Evolutionary conservation across 2,888 invertebrate species (phyloP), one percentile per base, ranked within the genome.

Genomic region (Malthinus seriepunctatus): DNA sequence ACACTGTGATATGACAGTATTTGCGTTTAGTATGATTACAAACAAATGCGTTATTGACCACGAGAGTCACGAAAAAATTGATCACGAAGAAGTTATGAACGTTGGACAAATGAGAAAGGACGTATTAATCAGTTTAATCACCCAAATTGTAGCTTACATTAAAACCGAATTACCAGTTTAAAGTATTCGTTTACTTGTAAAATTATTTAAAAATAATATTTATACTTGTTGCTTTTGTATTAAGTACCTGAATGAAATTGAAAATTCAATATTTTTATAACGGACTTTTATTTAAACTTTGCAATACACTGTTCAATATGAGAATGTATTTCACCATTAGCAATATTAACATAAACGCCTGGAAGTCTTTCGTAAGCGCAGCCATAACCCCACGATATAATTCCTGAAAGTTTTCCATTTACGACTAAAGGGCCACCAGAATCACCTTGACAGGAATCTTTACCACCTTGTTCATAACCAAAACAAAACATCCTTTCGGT

Each of bases 11-110:
- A 84, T 95, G 81, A 88, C 86, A 32, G 95, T 95, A 1, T 90
- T 98, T 72, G 95, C 92, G 0, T 88, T 99, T 75, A 95, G 96
- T 65, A 83, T 99, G 56, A 92, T 99, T 70, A 97, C 98, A 15
- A 99, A 99, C 80, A 86, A 87, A 69, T 93, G 95, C 73, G 83
- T 92, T 34, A 86, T 85, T 45, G 88, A 92, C 64, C 95, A 95
- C 76, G 90, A 93, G 60, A 81, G 82, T 38, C 80, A 85, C 33
- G 83, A 85, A 8, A 87, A 88, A 67, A 90, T 95, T 3, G 93
- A 90, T 74, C 96, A 97, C 78, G 91, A 91, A 56, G 95, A 97
- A 73, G 97, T 97, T 0, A 85, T 93, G 63, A 88, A 88, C 70
- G 89, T 90, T 0, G 93, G 89, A 4, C 87, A 86, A 70, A 81